phyloP scores from a whole-genome alignment of 64 coral and sea anemone species.

The Dendrophyllia cribrosa region DNA sequence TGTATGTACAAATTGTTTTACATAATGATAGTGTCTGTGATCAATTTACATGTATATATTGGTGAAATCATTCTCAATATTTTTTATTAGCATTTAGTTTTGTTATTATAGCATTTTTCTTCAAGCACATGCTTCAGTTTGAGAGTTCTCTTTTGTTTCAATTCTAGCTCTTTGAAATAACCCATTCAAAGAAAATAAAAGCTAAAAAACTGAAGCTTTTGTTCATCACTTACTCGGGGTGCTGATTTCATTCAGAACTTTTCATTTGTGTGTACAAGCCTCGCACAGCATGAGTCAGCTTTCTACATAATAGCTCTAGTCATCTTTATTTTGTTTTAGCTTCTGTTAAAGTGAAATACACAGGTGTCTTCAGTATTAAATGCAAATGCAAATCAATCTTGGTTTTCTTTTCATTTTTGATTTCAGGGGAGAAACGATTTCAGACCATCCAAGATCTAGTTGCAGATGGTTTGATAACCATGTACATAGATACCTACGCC shows the following conservation, averaged over 20 bases:
- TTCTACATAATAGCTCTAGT: not conserved
- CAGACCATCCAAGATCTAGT: conserved; percentile 97
- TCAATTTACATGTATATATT: too few species aligned
- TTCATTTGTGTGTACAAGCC: not conserved
- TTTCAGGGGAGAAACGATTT: conserved; percentile 92
- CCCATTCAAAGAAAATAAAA: not conserved
- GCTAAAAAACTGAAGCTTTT: not conserved
- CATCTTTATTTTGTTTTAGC: conserved; percentile 2
- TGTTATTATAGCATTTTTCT: not conserved
- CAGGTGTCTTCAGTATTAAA: not conserved
- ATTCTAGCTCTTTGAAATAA: not conserved
- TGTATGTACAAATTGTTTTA: conserved; percentile 22
- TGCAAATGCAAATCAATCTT: not conserved
- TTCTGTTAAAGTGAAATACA: not conserved
- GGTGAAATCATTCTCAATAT: not conserved
- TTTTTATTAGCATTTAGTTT: not conserved
- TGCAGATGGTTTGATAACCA: conserved; percentile 95
- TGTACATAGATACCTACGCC: conserved; percentile 98
- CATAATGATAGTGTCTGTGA: not conserved
- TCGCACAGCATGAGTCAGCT: conserved; percentile 2
- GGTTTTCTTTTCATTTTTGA: conserved; percentile 1
- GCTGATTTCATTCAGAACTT: not conserved
- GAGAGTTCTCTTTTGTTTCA: not conserved
- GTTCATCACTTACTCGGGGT: not conserved
- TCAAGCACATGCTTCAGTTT: conserved; percentile 3